Conservation (phyloP, 2,888 invertebrate species). For the Rhabditoides inermis region DNA sequence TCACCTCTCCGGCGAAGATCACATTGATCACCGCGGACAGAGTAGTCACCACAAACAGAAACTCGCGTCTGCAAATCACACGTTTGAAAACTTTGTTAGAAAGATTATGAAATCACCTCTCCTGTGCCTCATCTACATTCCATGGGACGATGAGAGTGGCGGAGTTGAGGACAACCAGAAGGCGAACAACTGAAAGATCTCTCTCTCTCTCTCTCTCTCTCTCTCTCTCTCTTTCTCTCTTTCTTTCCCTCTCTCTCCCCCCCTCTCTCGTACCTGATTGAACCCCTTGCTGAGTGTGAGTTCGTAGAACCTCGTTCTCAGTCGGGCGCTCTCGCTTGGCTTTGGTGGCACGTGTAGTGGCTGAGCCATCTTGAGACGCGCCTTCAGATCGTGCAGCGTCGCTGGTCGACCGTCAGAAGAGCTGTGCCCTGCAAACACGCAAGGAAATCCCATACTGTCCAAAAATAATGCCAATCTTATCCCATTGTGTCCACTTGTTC, state of each 20-base stretch:
- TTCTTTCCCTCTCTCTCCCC: background rate
- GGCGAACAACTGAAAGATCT: slow-evolving; percentile 69
- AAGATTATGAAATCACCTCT: too few species aligned
- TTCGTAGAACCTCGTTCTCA: slow-evolving; percentile 89
- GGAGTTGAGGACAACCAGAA: slow-evolving; percentile 86
- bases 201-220: too few species aligned
- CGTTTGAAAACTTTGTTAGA: too few species aligned
- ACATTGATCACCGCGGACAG: slow-evolving; percentile 80
- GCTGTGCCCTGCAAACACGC: slow-evolving; percentile 71
- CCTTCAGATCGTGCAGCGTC: slow-evolving; percentile 97
- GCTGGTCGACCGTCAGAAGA: slow-evolving; percentile 91
- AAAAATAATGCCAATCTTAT: background rate
- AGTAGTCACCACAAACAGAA: slow-evolving; percentile 66
- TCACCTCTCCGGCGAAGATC: slow-evolving; percentile 78
- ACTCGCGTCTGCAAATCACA: too few species aligned
- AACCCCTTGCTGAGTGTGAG: slow-evolving; percentile 92
- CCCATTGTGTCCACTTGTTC: background rate
- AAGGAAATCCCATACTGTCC: background rate
- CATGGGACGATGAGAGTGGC: slow-evolving; percentile 64
- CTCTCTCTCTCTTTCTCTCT: too few species aligned
- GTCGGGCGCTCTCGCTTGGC: slow-evolving; percentile 63
- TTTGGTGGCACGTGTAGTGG: slow-evolving; percentile 92
- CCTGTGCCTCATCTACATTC: slow-evolving; percentile 62
- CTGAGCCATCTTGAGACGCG: slow-evolving; percentile 94
- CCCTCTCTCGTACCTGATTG: slow-evolving; percentile 59